Conservation (phyloP, 2,888 invertebrate genomes). For the Phaedon cochleariae region DNA sequence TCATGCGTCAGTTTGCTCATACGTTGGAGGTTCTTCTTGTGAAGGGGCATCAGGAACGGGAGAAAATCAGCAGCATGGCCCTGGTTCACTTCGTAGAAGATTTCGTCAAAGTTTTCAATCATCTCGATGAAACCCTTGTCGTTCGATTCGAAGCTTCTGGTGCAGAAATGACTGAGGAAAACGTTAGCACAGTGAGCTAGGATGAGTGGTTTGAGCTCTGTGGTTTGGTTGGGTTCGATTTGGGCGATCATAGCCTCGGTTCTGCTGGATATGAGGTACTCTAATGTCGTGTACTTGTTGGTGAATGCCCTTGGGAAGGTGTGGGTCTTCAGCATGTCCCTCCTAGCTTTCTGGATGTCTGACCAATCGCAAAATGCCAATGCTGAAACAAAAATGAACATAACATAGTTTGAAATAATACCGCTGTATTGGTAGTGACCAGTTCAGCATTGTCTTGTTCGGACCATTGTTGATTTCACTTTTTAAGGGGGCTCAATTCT, state of each 20-base stretch:
- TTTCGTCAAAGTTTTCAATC: slow-evolving; percentile 68
- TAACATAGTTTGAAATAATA: too few species aligned
- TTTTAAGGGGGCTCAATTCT: too few species aligned
- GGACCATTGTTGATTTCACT: too few species aligned
- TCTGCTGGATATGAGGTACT: slow-evolving; percentile 63
- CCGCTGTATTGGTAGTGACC: too few species aligned
- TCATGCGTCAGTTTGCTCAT: slow-evolving; percentile 65
- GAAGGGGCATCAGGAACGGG: slow-evolving; percentile 68
- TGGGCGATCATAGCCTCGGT: slow-evolving; percentile 52
- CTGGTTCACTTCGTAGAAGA: slow-evolving; percentile 75
- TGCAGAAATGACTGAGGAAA: slow-evolving; percentile 70
- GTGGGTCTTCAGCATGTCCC: slow-evolving; percentile 68
- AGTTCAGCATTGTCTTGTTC: too few species aligned
- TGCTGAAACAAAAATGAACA: slow-evolving; percentile 60
- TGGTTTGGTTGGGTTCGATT: slow-evolving; percentile 22
- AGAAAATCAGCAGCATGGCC: slow-evolving; percentile 74
- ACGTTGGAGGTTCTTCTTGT: slow-evolving; percentile 63
- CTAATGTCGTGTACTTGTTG: slow-evolving; percentile 64
- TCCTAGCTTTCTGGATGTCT: slow-evolving; percentile 67
- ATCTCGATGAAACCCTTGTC: slow-evolving; percentile 63
- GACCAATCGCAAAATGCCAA: slow-evolving; percentile 77
- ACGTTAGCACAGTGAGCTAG: slow-evolving; percentile 68
- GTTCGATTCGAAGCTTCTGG: slow-evolving; percentile 62
- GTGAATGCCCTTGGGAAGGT: slow-evolving; percentile 69
- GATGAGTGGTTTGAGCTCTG: slow-evolving; percentile 63